Base-by-base conservation (phyloP, 2,113 vertebrate species). In the Cisticola juncidis region DNA sequence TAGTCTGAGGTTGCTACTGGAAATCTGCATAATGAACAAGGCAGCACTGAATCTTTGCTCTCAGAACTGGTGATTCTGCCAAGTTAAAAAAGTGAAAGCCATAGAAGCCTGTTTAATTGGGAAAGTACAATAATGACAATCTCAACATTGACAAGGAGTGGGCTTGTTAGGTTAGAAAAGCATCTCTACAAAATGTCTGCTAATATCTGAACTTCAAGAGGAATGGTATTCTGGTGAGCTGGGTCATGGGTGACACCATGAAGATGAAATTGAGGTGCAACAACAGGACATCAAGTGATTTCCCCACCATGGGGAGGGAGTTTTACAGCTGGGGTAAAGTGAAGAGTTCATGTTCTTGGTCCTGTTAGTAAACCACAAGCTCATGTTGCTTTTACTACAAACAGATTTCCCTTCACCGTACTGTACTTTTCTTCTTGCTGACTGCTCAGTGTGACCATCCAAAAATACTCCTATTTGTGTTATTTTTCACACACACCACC, bases 401-500 rank as follows among this genome's bases (percentile, higher is more conserved):
- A 88, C 83, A 97, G 78, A 82, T 95, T 84, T 92, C 86, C 87
- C 86, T 95, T 90, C 82, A 79, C 56, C 76, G 19, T 93, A 68
- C 89, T 87, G 74, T 64, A 82, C 83, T 66, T 92, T 93, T 83
- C 88, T 96, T 97, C 81, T 53, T 96, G 92, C 89, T 97, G 74
- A 88, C 89, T 95, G 80, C 70, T 92, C 74, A 92, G 69, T 86
- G 91, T 42, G 81, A 88, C 92, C 79, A 95, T 91, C 94, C 94
- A 92, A 91, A 92, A 96, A 2, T 90, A 93, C 89, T 88, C 76
- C 45, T 89, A 90, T 66, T 91, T 61, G 91, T 97, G 92, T 93
- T 97, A 90, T 94, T 96, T 93, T 95, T 96, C 96, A 94, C 83
- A 95, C 91, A 93, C 97, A 95, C 97, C 95, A 90, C 96, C 35